phyloP scores from a whole-genome alignment of 2,113 vertebrate genomes.

The Menura novaehollandiae region DNA sequence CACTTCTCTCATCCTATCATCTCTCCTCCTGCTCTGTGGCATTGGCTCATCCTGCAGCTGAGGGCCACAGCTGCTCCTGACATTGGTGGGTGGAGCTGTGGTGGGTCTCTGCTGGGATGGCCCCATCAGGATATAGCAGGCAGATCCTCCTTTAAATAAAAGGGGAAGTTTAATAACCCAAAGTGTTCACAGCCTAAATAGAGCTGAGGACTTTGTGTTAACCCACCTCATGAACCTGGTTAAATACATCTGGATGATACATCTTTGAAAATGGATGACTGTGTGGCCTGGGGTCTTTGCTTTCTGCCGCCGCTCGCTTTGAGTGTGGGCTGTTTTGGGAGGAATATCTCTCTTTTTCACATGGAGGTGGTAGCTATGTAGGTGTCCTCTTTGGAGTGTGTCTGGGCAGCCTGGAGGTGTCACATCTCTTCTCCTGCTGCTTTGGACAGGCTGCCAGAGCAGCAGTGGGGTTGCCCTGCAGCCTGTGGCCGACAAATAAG shows the following conservation, averaged over 20 bases:
- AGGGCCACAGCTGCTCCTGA: neutral
- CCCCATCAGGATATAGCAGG: neutral
- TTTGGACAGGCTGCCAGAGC: neutral
- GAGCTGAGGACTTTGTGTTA: neutral
- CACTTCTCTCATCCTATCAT: neutral
- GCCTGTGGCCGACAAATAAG: neutral
- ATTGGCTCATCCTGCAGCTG: accelerated
- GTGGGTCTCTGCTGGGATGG: neutral
- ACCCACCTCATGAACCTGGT: neutral
- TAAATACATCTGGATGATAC: neutral
- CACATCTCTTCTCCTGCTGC: neutral
- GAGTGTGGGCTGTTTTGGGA: neutral
- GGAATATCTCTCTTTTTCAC: neutral
- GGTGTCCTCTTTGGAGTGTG: neutral
- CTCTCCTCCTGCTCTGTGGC: neutral
- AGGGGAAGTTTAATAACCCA: neutral
- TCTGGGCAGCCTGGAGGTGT: neutral
- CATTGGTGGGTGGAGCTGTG: neutral
- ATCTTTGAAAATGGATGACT: neutral
- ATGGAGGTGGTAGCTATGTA: neutral
- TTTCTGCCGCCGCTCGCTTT: accelerated
- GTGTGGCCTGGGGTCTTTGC: neutral
- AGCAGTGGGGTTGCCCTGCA: neutral
- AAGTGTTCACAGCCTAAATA: neutral
- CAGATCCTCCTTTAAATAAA: neutral